phyloP scores from a whole-genome alignment of 2,888 invertebrate genomes.

The Ophion costatus region DNA sequence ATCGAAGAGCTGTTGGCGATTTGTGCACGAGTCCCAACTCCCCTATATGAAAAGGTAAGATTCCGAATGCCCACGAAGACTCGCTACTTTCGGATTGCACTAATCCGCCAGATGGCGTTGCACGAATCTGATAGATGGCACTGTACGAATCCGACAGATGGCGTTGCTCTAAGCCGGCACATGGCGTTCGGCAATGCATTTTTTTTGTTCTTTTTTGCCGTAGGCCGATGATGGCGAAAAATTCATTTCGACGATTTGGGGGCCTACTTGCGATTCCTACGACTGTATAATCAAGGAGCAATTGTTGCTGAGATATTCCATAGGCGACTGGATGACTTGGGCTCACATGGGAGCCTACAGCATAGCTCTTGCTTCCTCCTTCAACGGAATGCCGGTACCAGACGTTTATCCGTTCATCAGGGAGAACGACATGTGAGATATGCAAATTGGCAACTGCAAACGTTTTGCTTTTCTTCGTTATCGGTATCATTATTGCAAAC shows the following conservation, averaged over 20 bases:
- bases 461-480: neutral
- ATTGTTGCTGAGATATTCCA: constrained; percentile 84
- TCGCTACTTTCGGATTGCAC: neutral
- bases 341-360: constrained; percentile 88
- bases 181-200: neutral
- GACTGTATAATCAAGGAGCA: constrained; percentile 85
- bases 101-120: neutral
- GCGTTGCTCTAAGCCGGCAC: neutral
- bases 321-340: constrained; percentile 87
- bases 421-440: constrained; percentile 78
- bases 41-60: constrained; percentile 66
- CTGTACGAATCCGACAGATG: neutral
- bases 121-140: neutral
- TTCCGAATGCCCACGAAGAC: neutral
- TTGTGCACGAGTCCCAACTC: constrained; percentile 69
- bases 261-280: constrained; percentile 87
- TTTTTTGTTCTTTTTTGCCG: neutral
- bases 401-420: constrained; percentile 81
- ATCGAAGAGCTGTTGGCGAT: constrained; percentile 83
- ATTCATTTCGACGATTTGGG: constrained; percentile 84
- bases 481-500: neutral
- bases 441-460: neutral
- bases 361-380: constrained; percentile 84
- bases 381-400: constrained; percentile 86
- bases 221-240: constrained; percentile 70